Evolutionary conservation across 92 coral and sea anemone species (phyloP), one percentile per base, ranked within the genome.

Genomic region (Phymanthus crucifer): DNA sequence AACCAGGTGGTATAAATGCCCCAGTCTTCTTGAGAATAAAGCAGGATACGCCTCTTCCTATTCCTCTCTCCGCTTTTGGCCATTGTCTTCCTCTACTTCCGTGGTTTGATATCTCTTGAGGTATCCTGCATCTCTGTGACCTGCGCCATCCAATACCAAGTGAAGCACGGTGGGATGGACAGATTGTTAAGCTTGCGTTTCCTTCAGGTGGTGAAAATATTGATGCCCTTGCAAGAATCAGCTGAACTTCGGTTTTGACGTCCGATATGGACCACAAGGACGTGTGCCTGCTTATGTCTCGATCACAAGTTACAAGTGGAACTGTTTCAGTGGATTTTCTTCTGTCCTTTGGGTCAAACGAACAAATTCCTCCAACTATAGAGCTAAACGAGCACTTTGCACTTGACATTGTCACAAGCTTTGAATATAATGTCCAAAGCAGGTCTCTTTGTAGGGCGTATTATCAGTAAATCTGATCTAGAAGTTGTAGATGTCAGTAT

Each of bases 81-180:
- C 87, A 74, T 68, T 40, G 36, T 58, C 65, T 76, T 38, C 74
- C 80, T 13, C 70, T 72, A 52, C 38, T 72, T 13, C 88, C 83
- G 69, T 89, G 87, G 52, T 56, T 58, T n/a, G 90, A 86, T 17
- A 82, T 48, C 14, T 45, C 46, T 52, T 75, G 50, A 3, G 89
- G 92, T 10, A 84, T 73, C 66, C 87, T 76, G 73, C 84, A 89
- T 71, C 70, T 84, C 17, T 32, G 73, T 32, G 84, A 89, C 24
- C 89, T 75, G 54, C 83, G 80, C 92, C 92, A 88, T 11, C 92
- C 89, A n/a, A 84, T 17, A 24, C 89, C 92, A 37, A 88, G 91
- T 10, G 36, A 67, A 40, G 78, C 56, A 50, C 91, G 85, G 70
- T 84, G 91, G 45, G 35, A 48, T n/a, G 89, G 92, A 52, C 92